Percentiles rank a stretch among this genome's conserved stretches.
These are phyloP conservation scores for Amniataba percoides DNA, from an alignment of 2,797 vertebrate genomes.

Conservation along the genomic window DNA sequence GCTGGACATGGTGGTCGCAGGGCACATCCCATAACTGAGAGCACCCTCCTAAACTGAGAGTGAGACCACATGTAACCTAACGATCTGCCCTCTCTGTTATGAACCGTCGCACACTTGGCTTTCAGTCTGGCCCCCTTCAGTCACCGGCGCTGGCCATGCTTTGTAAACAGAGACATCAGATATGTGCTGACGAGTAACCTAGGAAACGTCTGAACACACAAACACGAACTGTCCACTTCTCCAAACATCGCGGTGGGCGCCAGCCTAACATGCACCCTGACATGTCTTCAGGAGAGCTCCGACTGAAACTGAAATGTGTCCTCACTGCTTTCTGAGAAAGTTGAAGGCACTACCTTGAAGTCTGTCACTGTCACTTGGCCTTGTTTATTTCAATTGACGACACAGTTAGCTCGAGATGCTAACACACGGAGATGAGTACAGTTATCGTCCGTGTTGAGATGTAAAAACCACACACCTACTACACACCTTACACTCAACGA, in stretches of 20 bases:
- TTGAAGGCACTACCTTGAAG: slow-evolving; percentile 3
- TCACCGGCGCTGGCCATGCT: slow-evolving; percentile 24
- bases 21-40: slow-evolving; percentile 17
- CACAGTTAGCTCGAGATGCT: slow-evolving; percentile 25
- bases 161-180: slow-evolving; percentile 81
- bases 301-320: neutral
- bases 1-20: slow-evolving; percentile 19
- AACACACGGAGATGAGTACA: neutral
- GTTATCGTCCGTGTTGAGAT: too few species aligned
- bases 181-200: slow-evolving; percentile 40
- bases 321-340: neutral
- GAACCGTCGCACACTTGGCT: slow-evolving; percentile 32
- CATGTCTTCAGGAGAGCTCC: neutral
- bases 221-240: neutral
- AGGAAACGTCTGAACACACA: slow-evolving; percentile 30
- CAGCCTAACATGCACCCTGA: neutral
- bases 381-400: slow-evolving; percentile 47
- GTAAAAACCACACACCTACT: neutral
- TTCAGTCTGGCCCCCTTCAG: too few species aligned
- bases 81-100: slow-evolving; percentile 15
- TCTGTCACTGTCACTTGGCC: slow-evolving; percentile 46
- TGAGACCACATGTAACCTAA: slow-evolving; percentile 38
- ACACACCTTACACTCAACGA: neutral
- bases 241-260: neutral
- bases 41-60: slow-evolving; percentile 23